Base-by-base conservation (phyloP, 2,113 vertebrate species). In the Aspiorhynchus laticeps region DNA sequence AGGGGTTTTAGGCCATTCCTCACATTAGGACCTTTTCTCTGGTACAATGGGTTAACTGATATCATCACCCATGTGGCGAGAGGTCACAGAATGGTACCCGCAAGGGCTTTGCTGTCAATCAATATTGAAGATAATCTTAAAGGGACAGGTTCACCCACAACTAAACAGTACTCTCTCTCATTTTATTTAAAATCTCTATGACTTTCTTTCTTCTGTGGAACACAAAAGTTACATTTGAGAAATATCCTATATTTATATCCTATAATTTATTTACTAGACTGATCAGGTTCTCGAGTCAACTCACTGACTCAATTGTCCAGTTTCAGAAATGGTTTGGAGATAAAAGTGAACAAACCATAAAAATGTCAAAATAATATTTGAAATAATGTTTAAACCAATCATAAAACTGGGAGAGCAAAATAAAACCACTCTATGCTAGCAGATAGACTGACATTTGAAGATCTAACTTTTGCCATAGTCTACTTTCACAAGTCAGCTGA, bases 11-110 rank as follows among this genome's bases (percentile, higher is more conserved):
- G 92, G 92, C 94, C 89, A 92, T 56, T 85, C 86, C 90, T 90
- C 93, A 94, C 91, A 93, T 89, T 90, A 92, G 93, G 92, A 91
- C 92, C 92, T 94, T 94, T 87, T 93, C 94, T 93, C 67, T 31
- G 26, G 81, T 88, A 93, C 92, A 93, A 93, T 92, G 91, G 91
- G 74, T 91, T 87, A 88, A 92, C 91, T 90, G 75, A 87, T 84
- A 75, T 59, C 31, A 84, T 51, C 28, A 19, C 8, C 56, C 80
- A 69, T 28, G 38, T 83, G 63, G 63, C 4, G 28, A 83, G 43
- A 83, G 63, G 33, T 24, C 65, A 83, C 17, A 51, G 41, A 24
- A 21, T 8, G 19, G 2, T 6, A 53, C 7, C 46, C 7, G 7
- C 28, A 33, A 53, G 15, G 75, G 14, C 3, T 78, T 78, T 53